Conservation (phyloP, 37 sponge, comb jelly and placozoan genomes). For the Ianthella basta region DNA sequence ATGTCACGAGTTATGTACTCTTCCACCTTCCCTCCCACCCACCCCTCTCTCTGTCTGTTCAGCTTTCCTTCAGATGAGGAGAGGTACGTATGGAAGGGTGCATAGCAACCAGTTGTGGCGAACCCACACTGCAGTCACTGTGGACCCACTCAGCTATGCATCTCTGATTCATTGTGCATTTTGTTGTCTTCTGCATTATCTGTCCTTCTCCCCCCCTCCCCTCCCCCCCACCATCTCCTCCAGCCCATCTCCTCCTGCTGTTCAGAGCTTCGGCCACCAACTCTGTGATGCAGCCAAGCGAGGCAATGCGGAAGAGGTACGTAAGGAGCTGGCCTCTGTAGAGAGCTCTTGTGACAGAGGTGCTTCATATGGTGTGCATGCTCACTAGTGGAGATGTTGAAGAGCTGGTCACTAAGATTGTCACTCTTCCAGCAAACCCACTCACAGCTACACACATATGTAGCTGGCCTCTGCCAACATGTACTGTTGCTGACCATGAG, state of each 20-base stretch:
- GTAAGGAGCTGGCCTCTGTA: too few species aligned
- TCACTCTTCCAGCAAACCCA: not conserved
- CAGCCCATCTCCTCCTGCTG: constrained; percentile 11
- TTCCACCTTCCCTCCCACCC: not conserved
- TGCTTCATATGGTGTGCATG: not conserved
- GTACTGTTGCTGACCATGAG: not conserved
- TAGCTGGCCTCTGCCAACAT: not conserved
- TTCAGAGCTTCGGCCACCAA: not conserved
- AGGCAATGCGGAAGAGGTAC: constrained; percentile 58
- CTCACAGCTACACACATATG: not conserved
- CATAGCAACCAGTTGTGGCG: too few species aligned
- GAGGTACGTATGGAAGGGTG: not conserved
- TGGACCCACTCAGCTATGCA: too few species aligned
- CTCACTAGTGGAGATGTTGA: too few species aligned
- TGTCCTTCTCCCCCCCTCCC: too few species aligned
- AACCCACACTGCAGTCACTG: too few species aligned
- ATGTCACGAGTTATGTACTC: not conserved
- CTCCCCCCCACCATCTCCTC: not conserved
- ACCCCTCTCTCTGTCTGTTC: not conserved
- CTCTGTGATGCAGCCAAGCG: constrained; percentile 74
- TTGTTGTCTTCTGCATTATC: too few species aligned
- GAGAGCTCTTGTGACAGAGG: not conserved
- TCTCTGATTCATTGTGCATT: not conserved
- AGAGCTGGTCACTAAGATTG: not conserved
- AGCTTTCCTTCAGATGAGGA: constrained; percentile 37